Evolutionary conservation across 2,888 invertebrate species (phyloP).

Genomic region (Pristionchus mayeri): DNA sequence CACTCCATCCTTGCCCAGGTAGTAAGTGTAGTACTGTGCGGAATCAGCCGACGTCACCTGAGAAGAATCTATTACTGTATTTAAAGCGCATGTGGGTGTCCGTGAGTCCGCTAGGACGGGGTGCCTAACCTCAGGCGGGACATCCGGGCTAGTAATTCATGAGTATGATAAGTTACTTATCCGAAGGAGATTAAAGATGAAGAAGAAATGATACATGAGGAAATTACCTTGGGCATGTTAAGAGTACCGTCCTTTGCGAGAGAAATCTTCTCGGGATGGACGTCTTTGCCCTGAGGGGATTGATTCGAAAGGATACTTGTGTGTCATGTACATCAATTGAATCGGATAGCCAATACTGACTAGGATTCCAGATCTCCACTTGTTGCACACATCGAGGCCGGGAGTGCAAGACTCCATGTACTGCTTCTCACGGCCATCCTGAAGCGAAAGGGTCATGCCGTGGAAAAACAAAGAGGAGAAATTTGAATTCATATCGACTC

Average conservation of each 20-base stretch:
- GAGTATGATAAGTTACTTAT: too few relatives aligned
- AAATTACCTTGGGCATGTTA: slow-evolving; percentile 28
- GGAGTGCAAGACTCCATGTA: slow-evolving; percentile 43
- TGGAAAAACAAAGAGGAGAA: not conserved
- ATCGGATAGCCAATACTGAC: not conserved
- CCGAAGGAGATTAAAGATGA: too few relatives aligned
- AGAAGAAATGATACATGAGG: not conserved
- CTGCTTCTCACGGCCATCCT: slow-evolving; percentile 40
- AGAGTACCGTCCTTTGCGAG: slow-evolving; percentile 42
- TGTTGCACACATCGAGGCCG: slow-evolving; percentile 41
- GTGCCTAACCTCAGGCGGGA: too few relatives aligned
- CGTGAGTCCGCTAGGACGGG: too few relatives aligned
- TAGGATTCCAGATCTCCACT: slow-evolving; percentile 44
- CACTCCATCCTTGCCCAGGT: slow-evolving; percentile 34
- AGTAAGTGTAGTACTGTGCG: slow-evolving; percentile 46
- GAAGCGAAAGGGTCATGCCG: too few relatives aligned
- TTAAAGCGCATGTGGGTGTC: too few relatives aligned
- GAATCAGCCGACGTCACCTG: slow-evolving; percentile 42
- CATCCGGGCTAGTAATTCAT: too few relatives aligned
- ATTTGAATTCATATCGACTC: too few relatives aligned
- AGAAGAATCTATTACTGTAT: too few relatives aligned
- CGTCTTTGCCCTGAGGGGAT: slow-evolving; percentile 34
- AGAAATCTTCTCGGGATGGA: slow-evolving; percentile 5
- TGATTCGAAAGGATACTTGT: not conserved
- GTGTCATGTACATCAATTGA: too few relatives aligned